A percentile compares a stretch with the other conserved stretches of the same genome.
Conservation (phyloP, 2,113 vertebrate genomes). For the Crotalus helleri region DNA sequence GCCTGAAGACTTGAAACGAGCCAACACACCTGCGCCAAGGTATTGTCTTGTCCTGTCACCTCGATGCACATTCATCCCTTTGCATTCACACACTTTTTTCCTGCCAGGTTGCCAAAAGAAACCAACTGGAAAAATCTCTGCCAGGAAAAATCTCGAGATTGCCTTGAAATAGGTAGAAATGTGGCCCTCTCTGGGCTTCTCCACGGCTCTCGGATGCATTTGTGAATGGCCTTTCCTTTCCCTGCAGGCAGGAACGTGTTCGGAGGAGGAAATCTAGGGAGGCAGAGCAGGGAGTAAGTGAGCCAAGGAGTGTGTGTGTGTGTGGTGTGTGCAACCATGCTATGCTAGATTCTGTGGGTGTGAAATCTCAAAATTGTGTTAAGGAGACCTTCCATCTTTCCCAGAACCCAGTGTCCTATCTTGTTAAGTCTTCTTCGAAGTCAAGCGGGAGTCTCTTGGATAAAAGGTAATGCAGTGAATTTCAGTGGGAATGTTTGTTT, state of each 20-base stretch:
- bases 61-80: not conserved
- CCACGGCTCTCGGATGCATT: conserved; percentile 16
- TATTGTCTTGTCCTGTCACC: not conserved
- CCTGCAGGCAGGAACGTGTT: conserved; percentile 40
- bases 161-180: not conserved
- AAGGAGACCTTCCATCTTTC: too few relatives aligned
- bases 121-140: not conserved
- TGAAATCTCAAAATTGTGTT: conserved; percentile 5
- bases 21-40: not conserved
- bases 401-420: not conserved
- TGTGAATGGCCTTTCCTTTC: conserved; percentile 47
- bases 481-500: not conserved
- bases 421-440: not conserved
- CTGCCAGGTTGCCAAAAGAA: not conserved
- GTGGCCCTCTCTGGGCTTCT: not conserved
- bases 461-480: not conserved
- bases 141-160: not conserved
- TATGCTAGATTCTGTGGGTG: conserved; percentile 21
- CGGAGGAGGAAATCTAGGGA: conserved; percentile 59
- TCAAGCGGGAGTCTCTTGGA: not conserved
- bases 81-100: not conserved
- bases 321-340: not conserved
- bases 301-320: conserved; percentile 22
- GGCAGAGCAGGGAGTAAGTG: conserved; percentile 59
- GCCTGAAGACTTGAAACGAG: not conserved